Base-by-base conservation (phyloP, 2,797 vertebrate species). In the Xerus rutilus region DNA sequence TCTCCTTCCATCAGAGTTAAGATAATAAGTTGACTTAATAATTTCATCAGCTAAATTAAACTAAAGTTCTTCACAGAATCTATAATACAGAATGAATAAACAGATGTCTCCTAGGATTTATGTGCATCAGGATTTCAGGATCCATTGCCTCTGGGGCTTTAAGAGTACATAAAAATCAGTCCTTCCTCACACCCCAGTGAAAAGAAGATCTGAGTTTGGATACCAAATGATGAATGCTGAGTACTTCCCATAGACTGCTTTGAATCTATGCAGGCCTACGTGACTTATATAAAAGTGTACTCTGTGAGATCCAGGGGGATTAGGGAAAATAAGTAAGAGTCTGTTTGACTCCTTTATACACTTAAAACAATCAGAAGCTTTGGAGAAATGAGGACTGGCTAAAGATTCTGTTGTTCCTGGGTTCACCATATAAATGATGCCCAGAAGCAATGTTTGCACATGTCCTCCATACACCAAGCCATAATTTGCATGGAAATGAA, bases 1-100 rank as follows among this genome's bases (percentile, higher is more conserved):
- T 74, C 74, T 81, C 32, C 64, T 88, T 82, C 25, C 35, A 32
- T 74, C 28, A 89, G 12, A 62, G 14, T 45, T 49, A 82, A 69
- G 32, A 92, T 59, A 82, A 88, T 54, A 57, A 70, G n/a, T 54
- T 91, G n/a, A 64, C 20, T 85, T 77, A 72, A 49, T 20, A 47
- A 23, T 81, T 92, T 91, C 45, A 86, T 25, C n/a, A 81, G 65
- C 11, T 79, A 79, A 57, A 39, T 59, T 72, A 76, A 96, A 90
- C 52, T 73, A 74, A 83, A 91, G 86, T 47, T 92, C 79, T 54
- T 91, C 59, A 62, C 21, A 69, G 43, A 82, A 89, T 49, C 25
- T 49, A 96, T 72, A 84, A 85, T 39, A 59, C 32, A 2, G 15
- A 83, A 72, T 47, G 39, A 76, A 87, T 9, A 70, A 45, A 92